Conservation (phyloP, 1,140 invertebrate genomes). For the Anastrepha ludens region DNA sequence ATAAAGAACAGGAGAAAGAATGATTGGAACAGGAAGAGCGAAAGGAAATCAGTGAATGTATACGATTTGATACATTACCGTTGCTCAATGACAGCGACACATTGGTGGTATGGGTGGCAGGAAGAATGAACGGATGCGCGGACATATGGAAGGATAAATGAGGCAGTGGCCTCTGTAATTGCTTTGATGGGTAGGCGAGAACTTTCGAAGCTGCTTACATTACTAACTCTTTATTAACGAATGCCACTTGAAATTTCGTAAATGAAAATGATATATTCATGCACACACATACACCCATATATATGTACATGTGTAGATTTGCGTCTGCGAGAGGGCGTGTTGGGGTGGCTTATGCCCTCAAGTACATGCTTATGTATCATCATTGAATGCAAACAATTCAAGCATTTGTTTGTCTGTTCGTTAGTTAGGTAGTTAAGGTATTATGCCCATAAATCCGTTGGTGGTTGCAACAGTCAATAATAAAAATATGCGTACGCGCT, state of each 20-base stretch:
- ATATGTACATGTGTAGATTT: background rate
- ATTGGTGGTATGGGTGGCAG: background rate
- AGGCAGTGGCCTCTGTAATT: slow-evolving; percentile 41
- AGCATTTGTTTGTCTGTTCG: slow-evolving; percentile 24
- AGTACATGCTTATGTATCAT: background rate
- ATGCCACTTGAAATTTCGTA: slow-evolving; percentile 21
- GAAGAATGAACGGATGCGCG: background rate
- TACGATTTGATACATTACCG: background rate
- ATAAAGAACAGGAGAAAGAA: background rate
- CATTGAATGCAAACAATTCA: background rate
- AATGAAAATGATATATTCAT: slow-evolving; percentile 27
- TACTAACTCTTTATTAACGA: slow-evolving; percentile 46
- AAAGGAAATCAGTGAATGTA: background rate
- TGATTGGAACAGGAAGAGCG: background rate
- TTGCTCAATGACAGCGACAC: background rate
- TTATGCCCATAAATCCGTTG: slow-evolving; percentile 30
- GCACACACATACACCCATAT: background rate
- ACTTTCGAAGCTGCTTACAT: background rate
- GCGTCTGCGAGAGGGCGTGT: background rate
- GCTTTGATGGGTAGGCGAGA: slow-evolving; percentile 41
- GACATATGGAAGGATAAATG: slow-evolving; percentile 49
- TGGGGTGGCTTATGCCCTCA: slow-evolving; percentile 40
- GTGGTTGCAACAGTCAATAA: slow-evolving; percentile 51
- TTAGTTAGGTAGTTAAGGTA: slow-evolving; percentile 16
- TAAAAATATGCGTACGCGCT: slow-evolving; percentile 12